These are phyloP conservation scores for Pristionchus pacificus DNA, from an alignment of 1,140 invertebrate genomes.

Conservation along the genomic window DNA sequence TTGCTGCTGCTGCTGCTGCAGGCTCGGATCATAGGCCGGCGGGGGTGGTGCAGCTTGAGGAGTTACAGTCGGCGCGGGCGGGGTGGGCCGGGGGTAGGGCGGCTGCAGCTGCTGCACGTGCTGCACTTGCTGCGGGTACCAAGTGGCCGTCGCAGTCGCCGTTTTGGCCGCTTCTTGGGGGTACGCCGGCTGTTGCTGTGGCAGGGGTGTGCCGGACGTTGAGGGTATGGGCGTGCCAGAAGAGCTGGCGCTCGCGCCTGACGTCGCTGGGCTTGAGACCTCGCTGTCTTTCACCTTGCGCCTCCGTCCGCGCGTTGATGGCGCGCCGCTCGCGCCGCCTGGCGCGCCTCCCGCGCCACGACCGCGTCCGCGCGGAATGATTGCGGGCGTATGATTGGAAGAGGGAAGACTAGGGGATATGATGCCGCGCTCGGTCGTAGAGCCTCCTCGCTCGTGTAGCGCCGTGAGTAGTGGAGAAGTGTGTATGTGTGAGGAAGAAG, in stretches of 20 bases:
- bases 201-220: slow-evolving; percentile 13
- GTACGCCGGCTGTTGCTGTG: slow-evolving; percentile 6
- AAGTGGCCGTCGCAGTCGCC: slow-evolving; percentile 7
- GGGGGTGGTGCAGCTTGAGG: slow-evolving; percentile 7
- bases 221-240: slow-evolving; percentile 8
- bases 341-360: background rate
- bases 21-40: too few species aligned
- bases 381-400: background rate
- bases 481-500: background rate
- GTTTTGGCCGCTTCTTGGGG: background rate
- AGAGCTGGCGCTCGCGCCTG: slow-evolving; percentile 2
- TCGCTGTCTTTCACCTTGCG: background rate
- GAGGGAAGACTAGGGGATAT: background rate
- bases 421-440: too few species aligned
- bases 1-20: too few species aligned
- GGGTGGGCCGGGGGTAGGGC: too few species aligned
- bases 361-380: too few species aligned
- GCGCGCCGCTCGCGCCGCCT: too few species aligned
- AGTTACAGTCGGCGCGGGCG: slow-evolving; percentile 8
- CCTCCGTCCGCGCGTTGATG: background rate
- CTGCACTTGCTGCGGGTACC: slow-evolving; percentile 17
- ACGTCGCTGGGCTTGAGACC: too few species aligned
- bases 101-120: slow-evolving; percentile 13
- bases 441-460: too few species aligned
- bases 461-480: too few species aligned